Evolutionary conservation across 2,888 invertebrate species (phyloP).

Genomic region (Siphonodentalium dalli): DNA sequence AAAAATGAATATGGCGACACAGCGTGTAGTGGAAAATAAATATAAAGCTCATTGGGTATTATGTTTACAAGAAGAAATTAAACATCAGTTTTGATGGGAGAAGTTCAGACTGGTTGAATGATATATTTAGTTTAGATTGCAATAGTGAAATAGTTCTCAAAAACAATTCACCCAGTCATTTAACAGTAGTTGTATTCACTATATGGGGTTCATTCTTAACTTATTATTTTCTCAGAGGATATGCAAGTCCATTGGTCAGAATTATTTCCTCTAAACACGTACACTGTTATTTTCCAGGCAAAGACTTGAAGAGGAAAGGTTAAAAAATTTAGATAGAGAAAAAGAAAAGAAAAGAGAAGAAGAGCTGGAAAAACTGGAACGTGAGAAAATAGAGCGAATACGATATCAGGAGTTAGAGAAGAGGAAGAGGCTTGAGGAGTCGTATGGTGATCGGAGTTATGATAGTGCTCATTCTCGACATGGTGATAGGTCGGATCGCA

Average conservation of each 20-base stretch:
- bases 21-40: too few species aligned
- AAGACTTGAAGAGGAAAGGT: slow-evolving; percentile 47
- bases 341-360: slow-evolving; percentile 32
- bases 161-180: too few species aligned
- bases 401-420: slow-evolving; percentile 67
- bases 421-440: slow-evolving; percentile 67
- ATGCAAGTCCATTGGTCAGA: too few species aligned
- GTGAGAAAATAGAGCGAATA: slow-evolving; percentile 71
- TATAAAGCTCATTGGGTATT: too few species aligned
- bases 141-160: not conserved
- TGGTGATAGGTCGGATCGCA: not conserved
- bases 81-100: too few species aligned
- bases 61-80: too few species aligned
- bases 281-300: slow-evolving; percentile 33
- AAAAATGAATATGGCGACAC: too few species aligned
- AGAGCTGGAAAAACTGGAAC: slow-evolving; percentile 61
- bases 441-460: too few species aligned
- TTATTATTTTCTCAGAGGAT: too few species aligned
- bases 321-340: slow-evolving; percentile 65
- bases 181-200: too few species aligned
- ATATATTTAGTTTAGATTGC: not conserved
- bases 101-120: not conserved
- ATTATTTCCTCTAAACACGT: not conserved
- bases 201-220: too few species aligned
- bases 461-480: too few species aligned